Percentiles rank a stretch among this genome's conserved stretches.
These are phyloP conservation scores for Caenorhabditis latens DNA, from an alignment of 1,140 invertebrate species.

Conservation along the genomic window DNA sequence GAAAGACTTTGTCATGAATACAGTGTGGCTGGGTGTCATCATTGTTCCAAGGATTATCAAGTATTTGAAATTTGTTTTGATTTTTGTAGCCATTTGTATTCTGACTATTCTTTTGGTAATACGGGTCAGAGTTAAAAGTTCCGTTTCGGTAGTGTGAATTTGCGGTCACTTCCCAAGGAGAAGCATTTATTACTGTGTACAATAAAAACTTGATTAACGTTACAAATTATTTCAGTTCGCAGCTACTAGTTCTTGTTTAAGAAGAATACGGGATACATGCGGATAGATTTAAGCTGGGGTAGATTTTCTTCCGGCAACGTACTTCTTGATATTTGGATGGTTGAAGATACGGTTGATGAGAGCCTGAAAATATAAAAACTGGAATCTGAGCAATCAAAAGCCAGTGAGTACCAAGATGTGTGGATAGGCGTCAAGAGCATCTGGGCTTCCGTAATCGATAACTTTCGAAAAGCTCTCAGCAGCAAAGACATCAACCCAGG, in stretches of 20 bases:
- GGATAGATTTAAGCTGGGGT: conserved; percentile 31
- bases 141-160: neutral
- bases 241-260: conserved; percentile 8
- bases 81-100: neutral
- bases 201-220: neutral
- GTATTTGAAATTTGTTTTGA: conserved; percentile 30
- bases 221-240: neutral
- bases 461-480: conserved; percentile 71
- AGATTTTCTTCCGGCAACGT: conserved; percentile 36
- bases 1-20: conserved; percentile 20
- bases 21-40: conserved; percentile 23
- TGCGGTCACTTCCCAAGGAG: no score
- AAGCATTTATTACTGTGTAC: conserved; percentile 11
- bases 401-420: conserved; percentile 57
- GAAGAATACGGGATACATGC: neutral
- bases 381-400: no score
- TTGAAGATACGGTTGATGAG: conserved; percentile 71
- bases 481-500: conserved; percentile 72
- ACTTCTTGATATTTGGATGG: conserved; percentile 68
- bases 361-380: conserved; percentile 55
- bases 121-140: conserved; percentile 20
- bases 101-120: neutral
- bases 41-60: conserved; percentile 15
- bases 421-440: conserved; percentile 70
- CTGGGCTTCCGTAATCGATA: conserved; percentile 70